These are phyloP conservation scores for Gambusia holbrooki DNA, from an alignment of 2,113 vertebrate genomes.

Conservation along the genomic window DNA sequence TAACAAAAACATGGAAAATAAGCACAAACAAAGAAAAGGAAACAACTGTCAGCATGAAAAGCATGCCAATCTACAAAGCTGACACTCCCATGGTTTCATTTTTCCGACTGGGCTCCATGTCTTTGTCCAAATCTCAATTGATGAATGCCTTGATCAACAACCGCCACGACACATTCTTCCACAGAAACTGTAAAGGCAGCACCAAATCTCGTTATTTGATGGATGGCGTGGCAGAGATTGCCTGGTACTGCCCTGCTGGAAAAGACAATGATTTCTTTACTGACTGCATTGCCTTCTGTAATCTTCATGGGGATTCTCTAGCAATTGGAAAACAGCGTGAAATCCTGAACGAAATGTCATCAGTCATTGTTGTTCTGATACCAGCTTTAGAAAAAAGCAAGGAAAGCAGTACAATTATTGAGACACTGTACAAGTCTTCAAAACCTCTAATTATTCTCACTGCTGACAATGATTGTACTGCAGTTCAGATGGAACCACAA, in stretches of 20 bases:
- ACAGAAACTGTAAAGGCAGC: no score
- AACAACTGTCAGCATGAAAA: no score
- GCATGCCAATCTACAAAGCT: no score
- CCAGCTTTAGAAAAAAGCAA: conserved; percentile 36
- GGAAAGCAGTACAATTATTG: not conserved
- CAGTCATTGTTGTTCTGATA: conserved; percentile 70
- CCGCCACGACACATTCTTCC: no score
- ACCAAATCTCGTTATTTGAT: no score
- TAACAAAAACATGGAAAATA: no score
- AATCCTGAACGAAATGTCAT: conserved; percentile 69
- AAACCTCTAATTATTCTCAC: conserved; percentile 71
- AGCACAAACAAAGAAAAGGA: no score
- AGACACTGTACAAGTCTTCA: conserved; percentile 5
- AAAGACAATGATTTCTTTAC: conserved; percentile 71
- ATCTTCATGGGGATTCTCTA: conserved; percentile 70
- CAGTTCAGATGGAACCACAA: not conserved
- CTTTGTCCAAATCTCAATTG: conserved; percentile 80
- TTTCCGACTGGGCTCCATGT: conserved; percentile 75
- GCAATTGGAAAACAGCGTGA: conserved; percentile 50
- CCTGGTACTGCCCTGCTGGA: conserved; percentile 81
- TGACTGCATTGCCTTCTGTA: conserved; percentile 56
- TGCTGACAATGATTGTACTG: conserved; percentile 36
- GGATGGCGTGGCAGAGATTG: conserved; percentile 60
- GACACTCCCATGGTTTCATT: conserved; percentile 69
- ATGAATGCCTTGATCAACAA: no score